Base-by-base conservation (phyloP, 2,888 invertebrate species). In the Cataglyphis cursor region DNA sequence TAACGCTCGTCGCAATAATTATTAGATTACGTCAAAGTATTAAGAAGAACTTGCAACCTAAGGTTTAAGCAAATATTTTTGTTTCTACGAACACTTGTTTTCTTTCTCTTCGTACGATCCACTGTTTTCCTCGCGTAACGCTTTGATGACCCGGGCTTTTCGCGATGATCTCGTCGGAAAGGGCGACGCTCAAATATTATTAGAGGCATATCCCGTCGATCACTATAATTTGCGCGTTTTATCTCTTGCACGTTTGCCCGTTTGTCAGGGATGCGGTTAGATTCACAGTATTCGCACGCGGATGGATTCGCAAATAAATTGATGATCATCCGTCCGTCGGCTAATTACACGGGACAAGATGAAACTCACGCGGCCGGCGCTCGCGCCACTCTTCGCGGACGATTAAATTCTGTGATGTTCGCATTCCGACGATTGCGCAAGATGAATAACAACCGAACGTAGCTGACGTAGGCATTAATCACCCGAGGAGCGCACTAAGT, bases 341-440 rank as follows among this genome's bases (percentile, higher is more conserved):
- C 83, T 88, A 88, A 89, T 89, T 87, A 85, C 86, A 83, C 64
- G 81, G 59, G 75, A 75, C 86, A 83, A 86, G 82, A 82, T 76
- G 84, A 84, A 87, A 86, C 81, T 85, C 83, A 41, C 66, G 35
- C 21, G 28, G 21, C 35, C 78, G 15, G 70, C 18, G 83, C 57
- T 51, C 62, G 70, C 59, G 75, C 54, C 75, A 66, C 21, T 74
- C 41, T 74, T 44, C 82, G 80, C 57, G 78, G 81, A 85, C 87
- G 85, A 88, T 89, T 89, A 87, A 87, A 85, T 89, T 89, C 80
- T 83, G 84, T 57, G 78, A 62, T 76, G 86, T 87, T 75, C 85
- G 87, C 89, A 87, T 89, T 89, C 88, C 89, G 72, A 75, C 76
- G 83, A 85, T 89, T 86, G 85, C 88, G 86, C 85, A 89, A 89